Percentiles rank a stretch among this genome's conserved stretches.
Evolutionary conservation across 2,113 vertebrate species (phyloP).

Genomic region (Eublepharis macularius): DNA sequence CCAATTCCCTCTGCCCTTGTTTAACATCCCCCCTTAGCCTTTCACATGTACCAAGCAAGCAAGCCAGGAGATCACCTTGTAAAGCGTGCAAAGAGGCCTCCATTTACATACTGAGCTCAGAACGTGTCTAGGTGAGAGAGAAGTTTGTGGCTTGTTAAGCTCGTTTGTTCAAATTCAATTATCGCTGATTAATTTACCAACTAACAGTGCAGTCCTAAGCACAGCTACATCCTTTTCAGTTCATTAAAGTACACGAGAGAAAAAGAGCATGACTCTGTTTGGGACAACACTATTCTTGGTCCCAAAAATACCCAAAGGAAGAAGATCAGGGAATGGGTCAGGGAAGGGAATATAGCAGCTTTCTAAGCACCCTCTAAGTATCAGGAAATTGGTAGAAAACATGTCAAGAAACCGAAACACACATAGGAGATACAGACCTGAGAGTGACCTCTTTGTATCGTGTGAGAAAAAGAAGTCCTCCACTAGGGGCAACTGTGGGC

Average conservation of each 20-base stretch:
- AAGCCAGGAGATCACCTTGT: constrained; percentile 37
- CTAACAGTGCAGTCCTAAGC: not conserved
- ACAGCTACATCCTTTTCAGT: too few relatives aligned
- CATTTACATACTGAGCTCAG: not conserved
- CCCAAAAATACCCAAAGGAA: not conserved
- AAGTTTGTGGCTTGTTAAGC: not conserved
- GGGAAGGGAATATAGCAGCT: not conserved
- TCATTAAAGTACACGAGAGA: too few relatives aligned
- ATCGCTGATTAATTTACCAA: not conserved
- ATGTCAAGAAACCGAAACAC: not conserved
- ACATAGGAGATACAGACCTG: not conserved
- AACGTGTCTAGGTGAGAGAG: not conserved
- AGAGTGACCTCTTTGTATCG: not conserved
- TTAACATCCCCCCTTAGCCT: constrained; percentile 70
- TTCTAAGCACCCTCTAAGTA: not conserved
- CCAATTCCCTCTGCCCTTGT: constrained; percentile 71
- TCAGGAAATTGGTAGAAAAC: not conserved
- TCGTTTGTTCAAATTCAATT: not conserved
- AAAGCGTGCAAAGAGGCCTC: constrained; percentile 16
- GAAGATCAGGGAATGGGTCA: not conserved
- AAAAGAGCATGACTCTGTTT: too few relatives aligned
- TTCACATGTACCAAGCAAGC: constrained; percentile 66
- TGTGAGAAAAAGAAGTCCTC: too few relatives aligned
- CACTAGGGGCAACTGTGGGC: too few relatives aligned
- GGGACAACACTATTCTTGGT: not conserved